phyloP scores from a whole-genome alignment of 2,888 invertebrate genomes.

The Onchidella celtica region DNA sequence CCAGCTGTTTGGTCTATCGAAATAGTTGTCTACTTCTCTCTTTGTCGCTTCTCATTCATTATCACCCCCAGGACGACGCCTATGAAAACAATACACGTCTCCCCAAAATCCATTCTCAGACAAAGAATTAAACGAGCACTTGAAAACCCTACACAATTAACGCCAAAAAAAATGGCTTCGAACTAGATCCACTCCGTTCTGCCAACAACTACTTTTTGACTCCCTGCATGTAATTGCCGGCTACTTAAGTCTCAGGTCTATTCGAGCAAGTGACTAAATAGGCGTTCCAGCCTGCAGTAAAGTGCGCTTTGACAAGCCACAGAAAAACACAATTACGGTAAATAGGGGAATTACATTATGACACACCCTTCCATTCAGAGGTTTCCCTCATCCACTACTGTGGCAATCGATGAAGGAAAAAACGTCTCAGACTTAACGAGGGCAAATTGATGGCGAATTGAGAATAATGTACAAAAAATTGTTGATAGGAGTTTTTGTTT shows the following conservation, averaged over 20 bases:
- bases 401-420: neutral
- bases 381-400: neutral
- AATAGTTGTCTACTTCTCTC: too few species aligned
- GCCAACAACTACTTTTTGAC: neutral
- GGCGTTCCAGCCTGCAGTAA: neutral
- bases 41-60: too few species aligned
- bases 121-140: too few species aligned
- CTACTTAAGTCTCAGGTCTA: neutral
- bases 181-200: too few species aligned
- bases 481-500: neutral
- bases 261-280: neutral
- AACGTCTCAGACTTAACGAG: neutral
- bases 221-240: neutral
- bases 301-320: neutral
- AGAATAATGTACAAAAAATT: neutral
- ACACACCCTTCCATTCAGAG: neutral
- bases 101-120: too few species aligned
- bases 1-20: too few species aligned
- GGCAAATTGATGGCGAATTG: neutral
- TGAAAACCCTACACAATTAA: too few species aligned
- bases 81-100: too few species aligned
- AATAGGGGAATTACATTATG: neutral
- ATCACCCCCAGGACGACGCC: too few species aligned
- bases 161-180: too few species aligned
- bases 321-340: conserved; percentile 7